These are phyloP conservation scores for Ceratina australensis DNA, from an alignment of 1,140 invertebrate species.

Conservation along the genomic window DNA sequence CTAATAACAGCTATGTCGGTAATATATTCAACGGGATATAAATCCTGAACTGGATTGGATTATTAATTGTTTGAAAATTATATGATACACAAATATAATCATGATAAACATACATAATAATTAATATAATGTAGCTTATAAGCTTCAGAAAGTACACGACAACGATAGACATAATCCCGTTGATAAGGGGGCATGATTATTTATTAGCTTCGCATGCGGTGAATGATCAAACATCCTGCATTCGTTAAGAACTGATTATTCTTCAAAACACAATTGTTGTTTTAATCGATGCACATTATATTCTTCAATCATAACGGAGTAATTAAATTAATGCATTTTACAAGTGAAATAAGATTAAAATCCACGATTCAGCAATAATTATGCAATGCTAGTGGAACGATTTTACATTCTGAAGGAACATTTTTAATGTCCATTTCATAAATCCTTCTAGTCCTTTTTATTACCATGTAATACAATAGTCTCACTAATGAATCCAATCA, in stretches of 20 bases:
- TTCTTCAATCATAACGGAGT: neutral
- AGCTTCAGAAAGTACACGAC: slow-evolving; percentile 23
- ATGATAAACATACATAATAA: slow-evolving; percentile 25
- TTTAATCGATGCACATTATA: neutral
- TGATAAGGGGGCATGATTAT: slow-evolving; percentile 30
- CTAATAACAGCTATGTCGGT: neutral
- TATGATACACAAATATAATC: neutral
- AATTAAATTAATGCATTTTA: neutral
- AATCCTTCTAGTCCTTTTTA: no score
- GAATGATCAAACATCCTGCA: slow-evolving; percentile 42
- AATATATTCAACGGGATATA: no score
- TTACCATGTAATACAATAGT: no score
- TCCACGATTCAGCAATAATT: neutral
- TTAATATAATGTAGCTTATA: slow-evolving; percentile 16
- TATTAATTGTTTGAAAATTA: neutral
- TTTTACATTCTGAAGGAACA: neutral
- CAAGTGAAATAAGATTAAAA: slow-evolving; percentile 7
- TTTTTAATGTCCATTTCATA: neutral
- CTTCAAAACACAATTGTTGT: slow-evolving; percentile 12
- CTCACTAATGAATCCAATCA: neutral
- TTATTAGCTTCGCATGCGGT: slow-evolving; percentile 32
- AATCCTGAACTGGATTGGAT: neutral
- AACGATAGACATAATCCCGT: slow-evolving; percentile 22
- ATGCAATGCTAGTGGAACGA: neutral
- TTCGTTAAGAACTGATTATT: slow-evolving; percentile 21